Conservation (phyloP, 2,113 vertebrate genomes). For the Labeo catla region DNA sequence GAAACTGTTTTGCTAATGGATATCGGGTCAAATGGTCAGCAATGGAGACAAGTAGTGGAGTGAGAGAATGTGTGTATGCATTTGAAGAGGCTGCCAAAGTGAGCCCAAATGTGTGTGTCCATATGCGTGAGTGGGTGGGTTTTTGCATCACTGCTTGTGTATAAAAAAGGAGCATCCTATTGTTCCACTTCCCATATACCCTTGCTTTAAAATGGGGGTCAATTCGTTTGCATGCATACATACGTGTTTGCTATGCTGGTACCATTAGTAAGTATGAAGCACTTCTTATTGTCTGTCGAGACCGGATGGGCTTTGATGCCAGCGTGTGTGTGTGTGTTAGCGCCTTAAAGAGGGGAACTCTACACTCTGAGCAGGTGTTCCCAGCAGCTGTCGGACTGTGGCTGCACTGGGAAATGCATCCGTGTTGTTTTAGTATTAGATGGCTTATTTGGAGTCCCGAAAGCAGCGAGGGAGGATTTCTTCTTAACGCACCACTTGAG, state of each 20-base stretch:
- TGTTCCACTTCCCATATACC: constrained; percentile 52
- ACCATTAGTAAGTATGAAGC: constrained; percentile 73
- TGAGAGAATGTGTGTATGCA: neutral
- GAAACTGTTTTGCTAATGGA: constrained; percentile 55
- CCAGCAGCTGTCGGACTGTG: constrained; percentile 49
- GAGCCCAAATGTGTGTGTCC: constrained; percentile 21
- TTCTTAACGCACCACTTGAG: constrained; percentile 14
- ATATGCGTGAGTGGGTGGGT: constrained; percentile 35
- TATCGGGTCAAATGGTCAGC: constrained; percentile 59
- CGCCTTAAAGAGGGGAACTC: constrained; percentile 50
- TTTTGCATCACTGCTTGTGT: constrained; percentile 30
- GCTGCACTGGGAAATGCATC: constrained; percentile 31
- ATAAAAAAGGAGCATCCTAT: constrained; percentile 40
- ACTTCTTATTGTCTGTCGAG: constrained; percentile 66
- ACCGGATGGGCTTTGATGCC: constrained; percentile 70
- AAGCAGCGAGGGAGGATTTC: constrained; percentile 35
- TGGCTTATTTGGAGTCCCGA: constrained; percentile 32
- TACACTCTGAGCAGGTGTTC: constrained; percentile 54
- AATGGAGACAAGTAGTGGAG: neutral
- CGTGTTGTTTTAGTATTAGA: constrained; percentile 47
- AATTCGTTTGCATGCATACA: constrained; percentile 9
- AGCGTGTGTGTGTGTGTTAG: neutral
- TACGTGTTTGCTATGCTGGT: constrained; percentile 68
- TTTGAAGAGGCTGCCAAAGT: constrained; percentile 32
- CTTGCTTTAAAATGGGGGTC: constrained; percentile 42